Base-by-base conservation (phyloP, 2,797 vertebrate species). In the Chloroceryle inda region DNA sequence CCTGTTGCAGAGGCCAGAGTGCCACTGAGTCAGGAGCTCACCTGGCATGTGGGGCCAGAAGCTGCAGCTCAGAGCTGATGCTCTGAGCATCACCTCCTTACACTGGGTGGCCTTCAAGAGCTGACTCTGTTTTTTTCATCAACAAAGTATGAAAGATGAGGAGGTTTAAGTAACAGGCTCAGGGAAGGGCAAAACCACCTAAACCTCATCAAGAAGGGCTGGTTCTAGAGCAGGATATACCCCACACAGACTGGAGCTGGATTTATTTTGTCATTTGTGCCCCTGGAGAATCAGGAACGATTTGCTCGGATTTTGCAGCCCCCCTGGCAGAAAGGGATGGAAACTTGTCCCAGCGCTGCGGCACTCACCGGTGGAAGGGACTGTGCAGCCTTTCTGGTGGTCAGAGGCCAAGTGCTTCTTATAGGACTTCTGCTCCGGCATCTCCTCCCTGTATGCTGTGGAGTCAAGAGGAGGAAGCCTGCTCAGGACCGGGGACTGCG, bases 401-500 rank as follows among this genome's bases (percentile, higher is more conserved):
- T 97, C 97, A 6, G 96, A 71, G 79, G 72, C 35, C 31, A 84
- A 66, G 87, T 95, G 96, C 82, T 98, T 87, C 97, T 92, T 21
- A 85, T 55, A 83, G 18, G 88, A 89, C 47, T 97, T 95, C 73
- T 97, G 97, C 78, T 97, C 97, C 0, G 96, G 96, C 96, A 97
- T 97, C 20, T 94, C 91, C 64, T 97, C 96, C 33, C 92, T 67
- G 81, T 35, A 77, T 0, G 64, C 6, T 0, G 71, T 2, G 8
- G 96, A 37, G 53, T 98, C 97, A 0, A 98, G 96, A 80, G 97
- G 98, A 42, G 98, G 98, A 66, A 98, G 97, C 61, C 99, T 98
- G 97, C 98, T 98, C 76, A 99, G 97, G 1, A 98, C 98, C 0
- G 99, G 99, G 8, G 99, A 99, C 98, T 99, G 99, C 2, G 99